Percentiles rank a stretch among this genome's conserved stretches.
These are phyloP conservation scores for Borostomias antarcticus DNA, from an alignment of 2,797 vertebrate genomes.

Conservation along the genomic window DNA sequence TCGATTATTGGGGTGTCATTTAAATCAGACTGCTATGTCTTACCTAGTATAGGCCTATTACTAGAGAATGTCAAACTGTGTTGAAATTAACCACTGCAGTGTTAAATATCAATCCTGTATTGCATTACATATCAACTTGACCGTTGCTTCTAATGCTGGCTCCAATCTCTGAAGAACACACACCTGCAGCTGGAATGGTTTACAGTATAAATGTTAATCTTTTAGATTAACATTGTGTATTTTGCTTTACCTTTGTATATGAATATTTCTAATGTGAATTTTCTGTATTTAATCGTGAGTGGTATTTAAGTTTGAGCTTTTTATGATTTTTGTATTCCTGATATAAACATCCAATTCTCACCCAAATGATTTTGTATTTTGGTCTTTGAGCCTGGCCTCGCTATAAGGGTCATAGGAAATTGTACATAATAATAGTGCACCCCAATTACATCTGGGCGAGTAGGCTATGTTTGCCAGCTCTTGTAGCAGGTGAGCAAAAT, in stretches of 20 bases:
- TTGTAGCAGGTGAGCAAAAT: neutral
- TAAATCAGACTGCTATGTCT: conserved; percentile 10
- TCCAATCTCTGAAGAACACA: neutral
- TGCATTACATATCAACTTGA: neutral
- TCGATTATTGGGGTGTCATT: conserved; percentile 15
- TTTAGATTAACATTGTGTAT: neutral
- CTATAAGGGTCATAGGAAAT: too few relatives aligned
- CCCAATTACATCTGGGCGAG: too few relatives aligned
- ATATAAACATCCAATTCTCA: neutral
- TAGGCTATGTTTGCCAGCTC: too few relatives aligned
- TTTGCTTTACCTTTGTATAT: neutral
- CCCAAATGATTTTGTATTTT: too few relatives aligned
- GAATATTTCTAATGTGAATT: neutral
- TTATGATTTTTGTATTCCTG: conserved; percentile 11
- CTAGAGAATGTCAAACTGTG: neutral
- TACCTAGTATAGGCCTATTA: too few relatives aligned
- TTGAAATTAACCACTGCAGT: neutral
- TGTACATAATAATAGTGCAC: too few relatives aligned
- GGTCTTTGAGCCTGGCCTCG: too few relatives aligned
- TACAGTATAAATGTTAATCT: conserved; percentile 1
- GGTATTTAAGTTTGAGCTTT: neutral
- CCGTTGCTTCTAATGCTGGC: neutral
- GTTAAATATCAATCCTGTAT: neutral
- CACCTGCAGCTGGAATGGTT: neutral
- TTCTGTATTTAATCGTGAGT: conserved; percentile 6